Evolutionary conservation across 2,113 vertebrate genomes (phyloP).

Genomic region (Perca flavescens): DNA sequence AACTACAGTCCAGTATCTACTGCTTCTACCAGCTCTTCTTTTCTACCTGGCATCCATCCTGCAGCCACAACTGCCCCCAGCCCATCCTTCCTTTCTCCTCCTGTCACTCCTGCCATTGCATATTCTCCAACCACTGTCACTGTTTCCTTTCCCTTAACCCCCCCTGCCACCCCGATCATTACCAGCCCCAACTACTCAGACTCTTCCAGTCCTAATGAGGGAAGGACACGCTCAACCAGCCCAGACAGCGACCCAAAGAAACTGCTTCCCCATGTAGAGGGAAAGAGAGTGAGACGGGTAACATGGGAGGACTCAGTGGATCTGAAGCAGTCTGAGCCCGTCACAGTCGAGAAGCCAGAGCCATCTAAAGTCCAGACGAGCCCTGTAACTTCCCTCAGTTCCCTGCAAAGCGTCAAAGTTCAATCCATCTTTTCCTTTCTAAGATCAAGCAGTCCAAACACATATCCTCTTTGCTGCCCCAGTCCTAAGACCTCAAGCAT

Average conservation of each 20-base stretch:
- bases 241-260: constrained; percentile 64
- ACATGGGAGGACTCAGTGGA: constrained; percentile 73
- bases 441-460: constrained; percentile 54
- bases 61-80: constrained; percentile 3
- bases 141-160: constrained; percentile 54
- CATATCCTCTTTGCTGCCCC: constrained; percentile 22
- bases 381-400: constrained; percentile 50
- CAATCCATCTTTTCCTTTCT: constrained; percentile 75
- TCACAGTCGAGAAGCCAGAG: constrained; percentile 27
- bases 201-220: constrained; percentile 30
- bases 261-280: constrained; percentile 21
- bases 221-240: constrained; percentile 55
- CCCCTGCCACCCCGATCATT: constrained; percentile 63
- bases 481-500: constrained; percentile 44
- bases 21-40: not conserved
- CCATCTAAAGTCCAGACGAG: constrained; percentile 20
- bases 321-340: constrained; percentile 30
- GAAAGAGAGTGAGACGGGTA: constrained; percentile 62
- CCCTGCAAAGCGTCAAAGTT: constrained; percentile 19
- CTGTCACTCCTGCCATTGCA: not conserved
- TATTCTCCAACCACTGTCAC: constrained; percentile 23
- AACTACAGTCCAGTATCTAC: constrained; percentile 15
- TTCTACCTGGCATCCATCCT: not conserved
- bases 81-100: constrained; percentile 26
- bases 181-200: constrained; percentile 46